Evolutionary conservation across 2,113 vertebrate species (phyloP).

Genomic region (Apeltes quadracus): DNA sequence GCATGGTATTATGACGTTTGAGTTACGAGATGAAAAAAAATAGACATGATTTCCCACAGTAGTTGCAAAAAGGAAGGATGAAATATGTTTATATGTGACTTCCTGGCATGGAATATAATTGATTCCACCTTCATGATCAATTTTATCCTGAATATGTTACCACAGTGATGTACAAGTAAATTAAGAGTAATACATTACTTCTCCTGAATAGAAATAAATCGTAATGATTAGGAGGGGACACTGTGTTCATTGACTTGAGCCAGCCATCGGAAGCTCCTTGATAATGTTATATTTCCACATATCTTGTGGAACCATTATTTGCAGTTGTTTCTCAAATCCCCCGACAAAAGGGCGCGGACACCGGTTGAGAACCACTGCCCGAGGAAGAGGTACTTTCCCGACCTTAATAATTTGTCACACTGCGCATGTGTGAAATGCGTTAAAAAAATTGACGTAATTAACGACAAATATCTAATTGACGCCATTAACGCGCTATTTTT

Average conservation of each 20-base stretch:
- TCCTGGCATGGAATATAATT: slow-evolving; percentile 9
- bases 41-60: slow-evolving; percentile 11
- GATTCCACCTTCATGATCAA: background rate
- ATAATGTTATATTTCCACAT: background rate
- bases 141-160: background rate
- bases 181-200: slow-evolving; percentile 2
- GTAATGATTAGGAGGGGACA: background rate
- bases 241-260: background rate
- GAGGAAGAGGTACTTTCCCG: no score
- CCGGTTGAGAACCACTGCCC: no score
- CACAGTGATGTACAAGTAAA: background rate
- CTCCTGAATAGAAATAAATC: background rate
- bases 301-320: background rate
- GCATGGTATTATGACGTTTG: slow-evolving; percentile 50
- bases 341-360: no score
- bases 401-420: no score
- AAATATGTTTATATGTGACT: background rate
- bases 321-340: background rate
- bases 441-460: no score
- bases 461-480: no score
- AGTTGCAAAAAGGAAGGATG: slow-evolving; percentile 18
- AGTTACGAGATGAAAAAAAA: slow-evolving; percentile 41
- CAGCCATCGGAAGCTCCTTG: background rate
- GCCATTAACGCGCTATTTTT: no score
- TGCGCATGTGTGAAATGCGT: no score